Evolutionary conservation across 2,113 vertebrate genomes (phyloP), one percentile per base, ranked within the genome.

Genomic region (Chamaetylas fuelleborni): DNA sequence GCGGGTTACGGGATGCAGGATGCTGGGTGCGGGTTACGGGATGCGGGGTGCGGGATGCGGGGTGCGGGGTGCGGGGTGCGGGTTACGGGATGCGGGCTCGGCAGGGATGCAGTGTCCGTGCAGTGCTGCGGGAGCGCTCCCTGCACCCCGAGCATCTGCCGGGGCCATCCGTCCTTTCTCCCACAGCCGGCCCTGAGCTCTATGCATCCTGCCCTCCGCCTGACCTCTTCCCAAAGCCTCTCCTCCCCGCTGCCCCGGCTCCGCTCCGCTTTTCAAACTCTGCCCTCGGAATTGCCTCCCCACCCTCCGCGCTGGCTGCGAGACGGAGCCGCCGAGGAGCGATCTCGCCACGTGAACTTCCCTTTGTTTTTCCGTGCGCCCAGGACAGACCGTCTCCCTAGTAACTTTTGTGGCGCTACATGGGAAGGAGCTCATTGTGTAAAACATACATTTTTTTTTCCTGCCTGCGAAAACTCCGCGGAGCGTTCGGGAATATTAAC

Each of bases 361-460:
- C 61, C 72, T 95, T 97, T 97, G 93, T 92, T 94, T 97, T 95
- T 83, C 72, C 38, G 34, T 14, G 82, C 36, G 25, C 82, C 83
- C 58, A 83, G 56, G 94, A 93, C 18, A 13, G 71, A 42, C 82
- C 9, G 85, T 96, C 93, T 94, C 94, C 93, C 85, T 96, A 96
- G 95, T 94, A 93, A 93, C 94, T 97, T 96, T 93, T 96, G 95
- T 94, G 91, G 70, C 81, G 16, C 50, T 69, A 38, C 48, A 56
- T 8, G 61, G 4, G 78, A 79, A 94, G 95, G 56, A 72, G 33
- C 92, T 93, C 50, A 79, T 96, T 96, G 81, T 93, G 95, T 60
- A 86, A 91, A 95, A 86, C 71, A 56, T 54, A 86, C 80, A 50
- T 76, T 88, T 69, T 48, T 47, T 24, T 22, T 12, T 25, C 61